A percentile compares a stretch with the other conserved stretches of the same genome.
Conservation (phyloP, 64 coral and sea anemone genomes). For the Pocillopora damicornis region DNA sequence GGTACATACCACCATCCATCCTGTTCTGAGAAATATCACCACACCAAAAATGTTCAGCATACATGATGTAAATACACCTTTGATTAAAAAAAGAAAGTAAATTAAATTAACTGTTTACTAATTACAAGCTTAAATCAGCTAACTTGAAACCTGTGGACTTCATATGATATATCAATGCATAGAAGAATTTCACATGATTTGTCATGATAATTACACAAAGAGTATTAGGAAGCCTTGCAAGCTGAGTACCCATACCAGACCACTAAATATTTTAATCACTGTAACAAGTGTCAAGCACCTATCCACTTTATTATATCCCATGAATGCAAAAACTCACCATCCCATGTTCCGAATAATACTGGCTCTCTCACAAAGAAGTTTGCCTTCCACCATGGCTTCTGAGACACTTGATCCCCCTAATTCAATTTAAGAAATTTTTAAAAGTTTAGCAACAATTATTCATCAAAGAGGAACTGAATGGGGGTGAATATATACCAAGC, state of each 20-base stretch:
- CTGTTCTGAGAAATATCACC: slow-evolving; percentile 96
- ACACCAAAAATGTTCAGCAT: slow-evolving; percentile 99
- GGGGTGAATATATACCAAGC: no score
- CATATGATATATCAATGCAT: background rate
- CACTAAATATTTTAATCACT: no score
- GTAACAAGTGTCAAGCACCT: no score
- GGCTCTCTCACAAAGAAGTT: slow-evolving; percentile 97
- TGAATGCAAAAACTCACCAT: slow-evolving; percentile 61
- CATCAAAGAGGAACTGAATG: no score
- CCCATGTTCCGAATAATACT: slow-evolving; percentile 98
- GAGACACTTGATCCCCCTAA: slow-evolving; percentile 25
- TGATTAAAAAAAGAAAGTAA: background rate
- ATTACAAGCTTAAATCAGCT: background rate
- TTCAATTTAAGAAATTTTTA: background rate
- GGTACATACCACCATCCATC: slow-evolving; percentile 97
- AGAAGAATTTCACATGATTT: no score
- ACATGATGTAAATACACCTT: slow-evolving; percentile 98
- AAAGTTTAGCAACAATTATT: no score
- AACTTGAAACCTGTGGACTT: background rate
- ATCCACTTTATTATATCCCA: background rate
- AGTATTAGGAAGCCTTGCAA: no score
- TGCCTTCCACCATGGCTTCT: slow-evolving; percentile 96
- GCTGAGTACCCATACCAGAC: no score
- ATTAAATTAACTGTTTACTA: background rate
- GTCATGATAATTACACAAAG: no score